Evolutionary conservation across 1,140 invertebrate species (phyloP), one percentile per base, ranked within the genome.

Genomic region (Philotrypesis tridentata): DNA sequence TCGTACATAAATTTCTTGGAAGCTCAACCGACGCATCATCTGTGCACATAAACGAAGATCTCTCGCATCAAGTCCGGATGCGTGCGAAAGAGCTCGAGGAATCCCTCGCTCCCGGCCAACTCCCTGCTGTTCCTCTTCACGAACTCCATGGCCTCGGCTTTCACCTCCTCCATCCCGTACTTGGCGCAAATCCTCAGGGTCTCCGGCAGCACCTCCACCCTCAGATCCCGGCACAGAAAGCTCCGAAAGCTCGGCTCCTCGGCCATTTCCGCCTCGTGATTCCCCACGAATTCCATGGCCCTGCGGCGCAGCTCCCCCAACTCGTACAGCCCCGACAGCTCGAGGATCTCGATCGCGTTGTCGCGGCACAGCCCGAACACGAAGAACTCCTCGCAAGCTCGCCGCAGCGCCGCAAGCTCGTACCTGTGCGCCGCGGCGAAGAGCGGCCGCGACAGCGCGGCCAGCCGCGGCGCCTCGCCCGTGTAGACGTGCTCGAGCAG

Each of bases 351-450:
- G 63, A 65, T 17, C 4, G 27, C 63, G 14, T 65, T 65, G 8
- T 65, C 23, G 2, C 63, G 27, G 17, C 17, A 17, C 63, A 25
- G 3, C 11, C 63, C 4, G 25, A 65, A 65, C 12, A 65, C 27
- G 9, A 65, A 65, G 23, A 37, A 33, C n/a, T 78, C 17, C 55
- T 78, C 60, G 25, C 74, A 82, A 14, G 33, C 29, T 1, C 25
- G 29, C 25, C 65, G 72, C 0, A 82, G 17, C 21, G 9, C 40
- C 9, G 63, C 55, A 55, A 82, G n/a, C 0, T 48, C 31, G 33
- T 78, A 82, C 29, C 72, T 77, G 21, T 82, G 55, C n/a, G 81
- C 81, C 4, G 76, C 71, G 0, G 2, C 21, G 17, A 78, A 37
- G 0, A 82, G 21, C 17, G 61, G 9, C 3, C 9, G 27, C 25